A percentile compares a stretch with the other conserved stretches of the same genome.
Evolutionary conservation across 2,113 vertebrate species (phyloP).

Genomic region (Amblyopsis rosae): DNA sequence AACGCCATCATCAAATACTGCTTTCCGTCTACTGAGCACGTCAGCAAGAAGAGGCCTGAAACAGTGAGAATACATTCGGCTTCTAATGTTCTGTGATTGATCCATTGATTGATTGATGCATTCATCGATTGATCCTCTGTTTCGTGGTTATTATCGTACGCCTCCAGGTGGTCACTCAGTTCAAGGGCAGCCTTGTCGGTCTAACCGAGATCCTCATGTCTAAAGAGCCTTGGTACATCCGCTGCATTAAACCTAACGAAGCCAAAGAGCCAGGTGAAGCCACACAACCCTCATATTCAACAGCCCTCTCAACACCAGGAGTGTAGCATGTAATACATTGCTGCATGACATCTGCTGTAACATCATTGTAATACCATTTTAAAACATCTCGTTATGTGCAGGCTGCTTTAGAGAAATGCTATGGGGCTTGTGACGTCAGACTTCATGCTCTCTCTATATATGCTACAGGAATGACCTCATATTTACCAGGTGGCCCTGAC

Average conservation of each 20-base stretch:
- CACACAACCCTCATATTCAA: neutral
- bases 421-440: no score
- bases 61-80: slow-evolving; percentile 79
- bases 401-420: no score
- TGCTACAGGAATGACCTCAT: no score
- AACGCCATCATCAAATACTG: slow-evolving; percentile 87
- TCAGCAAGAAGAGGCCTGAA: slow-evolving; percentile 88
- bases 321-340: neutral
- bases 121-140: neutral
- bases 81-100: neutral
- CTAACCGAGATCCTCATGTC: slow-evolving; percentile 91
- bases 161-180: slow-evolving; percentile 91
- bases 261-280: slow-evolving; percentile 84
- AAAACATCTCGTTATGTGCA: neutral
- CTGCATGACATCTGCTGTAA: no score
- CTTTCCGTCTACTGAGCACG: slow-evolving; percentile 81
- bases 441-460: no score
- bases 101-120: neutral
- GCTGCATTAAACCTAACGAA: slow-evolving; percentile 96
- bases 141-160: neutral
- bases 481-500: no score
- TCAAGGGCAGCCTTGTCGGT: slow-evolving; percentile 88
- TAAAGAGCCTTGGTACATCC: slow-evolving; percentile 92
- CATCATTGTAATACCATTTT: neutral
- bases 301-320: neutral